phyloP scores from a whole-genome alignment of 2,113 vertebrate genomes.

The Neofelis nebulosa region DNA sequence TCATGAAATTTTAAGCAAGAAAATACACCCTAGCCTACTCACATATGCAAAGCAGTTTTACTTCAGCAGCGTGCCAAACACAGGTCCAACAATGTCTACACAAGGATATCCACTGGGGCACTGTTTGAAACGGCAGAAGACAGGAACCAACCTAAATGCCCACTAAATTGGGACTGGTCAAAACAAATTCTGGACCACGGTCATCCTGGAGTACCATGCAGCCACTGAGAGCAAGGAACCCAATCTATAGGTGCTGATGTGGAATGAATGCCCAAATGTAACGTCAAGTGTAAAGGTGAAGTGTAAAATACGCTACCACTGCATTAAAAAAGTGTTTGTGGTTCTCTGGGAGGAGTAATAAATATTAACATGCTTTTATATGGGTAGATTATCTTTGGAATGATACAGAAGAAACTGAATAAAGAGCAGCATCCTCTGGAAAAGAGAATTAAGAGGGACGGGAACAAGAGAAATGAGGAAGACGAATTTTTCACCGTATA shows the following conservation, averaged over 20 bases:
- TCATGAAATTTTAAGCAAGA: slow-evolving; percentile 39
- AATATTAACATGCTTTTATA: neutral
- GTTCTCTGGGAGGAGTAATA: neutral
- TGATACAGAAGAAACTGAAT: neutral
- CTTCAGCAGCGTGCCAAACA: neutral
- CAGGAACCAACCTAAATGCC: neutral
- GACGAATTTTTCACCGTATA: neutral
- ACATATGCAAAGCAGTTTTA: neutral
- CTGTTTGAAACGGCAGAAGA: neutral
- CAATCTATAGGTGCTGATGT: too few relatives aligned
- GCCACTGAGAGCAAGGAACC: neutral
- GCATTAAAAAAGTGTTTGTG: neutral
- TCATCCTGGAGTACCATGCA: neutral
- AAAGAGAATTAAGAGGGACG: neutral
- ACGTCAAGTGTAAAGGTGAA: neutral
- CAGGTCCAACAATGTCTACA: neutral
- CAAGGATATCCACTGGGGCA: neutral
- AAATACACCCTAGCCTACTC: neutral
- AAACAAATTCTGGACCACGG: neutral
- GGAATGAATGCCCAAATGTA: neutral
- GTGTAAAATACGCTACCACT: neutral
- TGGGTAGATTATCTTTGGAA: neutral
- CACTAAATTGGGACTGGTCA: neutral
- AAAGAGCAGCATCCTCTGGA: neutral
- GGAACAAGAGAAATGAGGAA: neutral